phyloP scores from a whole-genome alignment of 2,888 invertebrate genomes.

The Oscheius sp. region DNA sequence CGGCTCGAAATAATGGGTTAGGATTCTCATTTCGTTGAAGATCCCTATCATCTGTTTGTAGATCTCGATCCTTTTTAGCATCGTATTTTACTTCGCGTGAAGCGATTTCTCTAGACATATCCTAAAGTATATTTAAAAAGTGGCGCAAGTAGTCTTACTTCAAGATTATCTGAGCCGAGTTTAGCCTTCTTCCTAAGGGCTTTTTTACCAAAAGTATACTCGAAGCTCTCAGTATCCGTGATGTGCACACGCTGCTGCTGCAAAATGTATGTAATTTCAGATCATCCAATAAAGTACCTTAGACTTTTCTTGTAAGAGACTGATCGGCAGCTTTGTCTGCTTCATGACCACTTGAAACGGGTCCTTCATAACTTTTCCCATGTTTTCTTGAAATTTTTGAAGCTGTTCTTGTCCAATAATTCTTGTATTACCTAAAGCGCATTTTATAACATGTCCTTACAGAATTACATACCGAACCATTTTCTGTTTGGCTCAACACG shows the following conservation, averaged over 20 bases:
- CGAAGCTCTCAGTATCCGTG: constrained; percentile 92
- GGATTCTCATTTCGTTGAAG: constrained; percentile 81
- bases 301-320: constrained; percentile 88
- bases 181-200: constrained; percentile 91
- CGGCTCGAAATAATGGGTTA: constrained; percentile 94
- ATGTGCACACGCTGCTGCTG: constrained; percentile 90
- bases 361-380: constrained; percentile 92
- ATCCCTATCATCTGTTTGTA: constrained; percentile 77
- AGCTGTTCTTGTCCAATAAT: constrained; percentile 87
- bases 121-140: constrained; percentile 59
- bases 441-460: not conserved
- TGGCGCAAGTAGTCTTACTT: constrained; percentile 77
- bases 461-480: constrained; percentile 85
- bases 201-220: constrained; percentile 93
- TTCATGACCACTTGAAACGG: constrained; percentile 97
- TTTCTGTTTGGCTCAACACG: constrained; percentile 96
- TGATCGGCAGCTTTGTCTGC: constrained; percentile 92
- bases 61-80: constrained; percentile 84
- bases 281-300: constrained; percentile 73
- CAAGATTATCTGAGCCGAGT: constrained; percentile 80
- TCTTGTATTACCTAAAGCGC: constrained; percentile 82
- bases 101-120: constrained; percentile 81
- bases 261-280: not conserved
- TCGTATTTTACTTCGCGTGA: constrained; percentile 84
- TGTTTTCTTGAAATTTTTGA: constrained; percentile 84